These are phyloP conservation scores for Noctilio leporinus DNA, from an alignment of 2,113 vertebrate species.

Conservation along the genomic window DNA sequence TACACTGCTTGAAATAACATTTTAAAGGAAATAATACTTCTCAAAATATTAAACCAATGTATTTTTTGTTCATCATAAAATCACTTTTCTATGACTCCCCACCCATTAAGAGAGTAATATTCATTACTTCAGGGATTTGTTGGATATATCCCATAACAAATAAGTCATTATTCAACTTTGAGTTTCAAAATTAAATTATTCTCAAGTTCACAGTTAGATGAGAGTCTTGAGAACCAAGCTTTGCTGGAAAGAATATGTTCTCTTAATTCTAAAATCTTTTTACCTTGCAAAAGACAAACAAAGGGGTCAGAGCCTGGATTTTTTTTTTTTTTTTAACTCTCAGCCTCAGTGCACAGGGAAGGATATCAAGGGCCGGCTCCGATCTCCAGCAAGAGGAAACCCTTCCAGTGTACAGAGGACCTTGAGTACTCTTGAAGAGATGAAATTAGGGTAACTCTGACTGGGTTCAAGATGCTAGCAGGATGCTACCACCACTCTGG, in stretches of 20 bases:
- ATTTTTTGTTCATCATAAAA: conserved; percentile 45
- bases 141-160: conserved; percentile 52
- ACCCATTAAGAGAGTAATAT: conserved; percentile 21
- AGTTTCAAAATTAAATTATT: conserved; percentile 35
- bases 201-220: neutral
- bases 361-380: neutral
- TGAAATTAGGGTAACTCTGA: neutral
- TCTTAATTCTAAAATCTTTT: conserved; percentile 26
- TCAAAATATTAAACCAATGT: conserved; percentile 40
- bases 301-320: neutral
- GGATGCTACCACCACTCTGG: neutral
- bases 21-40: conserved; percentile 37
- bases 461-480: neutral
- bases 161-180: conserved; percentile 40
- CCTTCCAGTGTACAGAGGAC: neutral
- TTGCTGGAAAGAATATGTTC: neutral
- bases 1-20: conserved; percentile 13
- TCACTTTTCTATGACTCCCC: neutral
- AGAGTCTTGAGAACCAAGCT: conserved; percentile 5
- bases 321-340: neutral
- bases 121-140: conserved; percentile 3
- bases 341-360: neutral
- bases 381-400: neutral
- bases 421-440: neutral
- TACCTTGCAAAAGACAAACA: neutral